Conservation (phyloP, 1,140 invertebrate species). For the Drosophila bifasciata region DNA sequence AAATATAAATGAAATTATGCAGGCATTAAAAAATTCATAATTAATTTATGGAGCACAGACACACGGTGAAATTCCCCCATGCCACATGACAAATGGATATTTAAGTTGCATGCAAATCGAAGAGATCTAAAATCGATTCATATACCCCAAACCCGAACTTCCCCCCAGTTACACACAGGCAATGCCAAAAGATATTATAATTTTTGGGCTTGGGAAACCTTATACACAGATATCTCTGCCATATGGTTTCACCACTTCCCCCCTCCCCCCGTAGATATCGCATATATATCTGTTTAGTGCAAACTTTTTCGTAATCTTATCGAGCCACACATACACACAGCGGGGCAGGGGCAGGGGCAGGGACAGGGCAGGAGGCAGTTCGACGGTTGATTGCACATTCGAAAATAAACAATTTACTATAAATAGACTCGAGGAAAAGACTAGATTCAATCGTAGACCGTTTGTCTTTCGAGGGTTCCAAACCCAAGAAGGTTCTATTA, state of each 20-base stretch:
- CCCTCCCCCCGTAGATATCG: slow-evolving; percentile 27
- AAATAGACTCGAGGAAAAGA: slow-evolving; percentile 55
- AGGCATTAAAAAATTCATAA: slow-evolving; percentile 67
- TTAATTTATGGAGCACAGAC: slow-evolving; percentile 37
- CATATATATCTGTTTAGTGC: slow-evolving; percentile 39
- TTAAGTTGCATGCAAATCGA: slow-evolving; percentile 72
- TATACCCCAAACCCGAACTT: slow-evolving; percentile 27
- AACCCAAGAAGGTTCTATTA: slow-evolving; percentile 18
- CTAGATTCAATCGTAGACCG: slow-evolving; percentile 33
- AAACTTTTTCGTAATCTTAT: slow-evolving; percentile 65
- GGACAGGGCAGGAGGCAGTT: slow-evolving; percentile 24
- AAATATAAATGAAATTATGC: slow-evolving; percentile 41
- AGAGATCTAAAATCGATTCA: slow-evolving; percentile 71
- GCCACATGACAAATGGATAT: slow-evolving; percentile 66
- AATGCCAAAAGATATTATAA: slow-evolving; percentile 28
- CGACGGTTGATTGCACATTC: slow-evolving; percentile 66
- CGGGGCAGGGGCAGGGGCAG: too few relatives aligned
- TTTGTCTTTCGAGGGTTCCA: slow-evolving; percentile 37
- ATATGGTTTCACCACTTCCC: slow-evolving; percentile 15
- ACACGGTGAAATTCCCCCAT: slow-evolving; percentile 22
- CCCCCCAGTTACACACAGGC: slow-evolving; percentile 2
- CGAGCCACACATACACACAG: slow-evolving; percentile 26
- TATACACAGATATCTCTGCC: slow-evolving; percentile 49
- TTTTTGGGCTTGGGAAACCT: slow-evolving; percentile 19
- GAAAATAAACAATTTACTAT: slow-evolving; percentile 70